Evolutionary conservation across 2,797 vertebrate genomes (phyloP).

Genomic region (Alcedo quadribrachys): DNA sequence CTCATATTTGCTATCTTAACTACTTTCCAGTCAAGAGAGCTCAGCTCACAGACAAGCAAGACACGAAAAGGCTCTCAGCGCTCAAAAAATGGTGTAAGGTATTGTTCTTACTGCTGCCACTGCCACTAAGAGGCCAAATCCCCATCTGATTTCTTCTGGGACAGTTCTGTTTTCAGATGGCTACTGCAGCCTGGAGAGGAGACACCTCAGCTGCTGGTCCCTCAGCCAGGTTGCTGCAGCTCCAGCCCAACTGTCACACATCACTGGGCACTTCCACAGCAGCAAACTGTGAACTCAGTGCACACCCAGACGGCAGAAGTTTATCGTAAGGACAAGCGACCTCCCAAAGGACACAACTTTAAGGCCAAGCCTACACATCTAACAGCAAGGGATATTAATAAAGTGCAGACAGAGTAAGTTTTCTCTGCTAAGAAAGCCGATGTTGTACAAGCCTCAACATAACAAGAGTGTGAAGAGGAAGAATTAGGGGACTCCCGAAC

Average conservation of each 20-base stretch:
- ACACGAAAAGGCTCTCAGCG: background rate
- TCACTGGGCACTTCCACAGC: background rate
- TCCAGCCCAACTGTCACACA: background rate
- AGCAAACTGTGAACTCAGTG: background rate
- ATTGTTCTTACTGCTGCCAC: accelerated
- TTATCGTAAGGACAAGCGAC: background rate
- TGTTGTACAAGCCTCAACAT: background rate
- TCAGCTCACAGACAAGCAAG: background rate
- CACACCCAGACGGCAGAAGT: background rate
- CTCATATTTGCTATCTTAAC: background rate
- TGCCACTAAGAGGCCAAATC: background rate
- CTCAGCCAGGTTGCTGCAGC: background rate
- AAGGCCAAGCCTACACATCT: background rate
- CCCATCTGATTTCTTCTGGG: background rate
- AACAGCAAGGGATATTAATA: background rate
- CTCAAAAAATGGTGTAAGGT: background rate
- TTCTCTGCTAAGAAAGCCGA: background rate
- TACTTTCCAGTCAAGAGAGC: background rate
- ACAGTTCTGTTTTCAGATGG: background rate
- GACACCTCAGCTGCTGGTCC: background rate
- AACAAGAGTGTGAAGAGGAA: background rate
- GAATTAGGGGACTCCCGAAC: background rate
- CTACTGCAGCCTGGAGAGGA: background rate
- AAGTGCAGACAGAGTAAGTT: accelerated
- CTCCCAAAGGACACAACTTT: background rate